Conservation (phyloP, 2,797 vertebrate species). For the Xenentodon cancila region DNA sequence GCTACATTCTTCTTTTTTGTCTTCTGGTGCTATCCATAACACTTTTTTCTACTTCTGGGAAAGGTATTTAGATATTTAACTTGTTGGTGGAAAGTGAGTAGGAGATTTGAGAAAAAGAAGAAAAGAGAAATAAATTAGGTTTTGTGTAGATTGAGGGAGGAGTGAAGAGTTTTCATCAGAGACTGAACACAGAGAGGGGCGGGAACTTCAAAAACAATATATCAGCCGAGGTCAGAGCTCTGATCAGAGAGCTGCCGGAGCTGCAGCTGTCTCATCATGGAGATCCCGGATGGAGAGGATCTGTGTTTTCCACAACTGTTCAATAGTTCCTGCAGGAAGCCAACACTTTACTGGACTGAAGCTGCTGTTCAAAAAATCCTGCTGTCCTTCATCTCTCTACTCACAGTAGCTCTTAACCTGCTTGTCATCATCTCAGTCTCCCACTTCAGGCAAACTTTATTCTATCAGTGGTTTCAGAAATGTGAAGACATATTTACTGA, state of each 20-base stretch:
- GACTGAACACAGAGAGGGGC: no score
- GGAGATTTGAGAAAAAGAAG: no score
- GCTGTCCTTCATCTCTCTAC: conserved; percentile 30
- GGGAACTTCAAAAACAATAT: not conserved
- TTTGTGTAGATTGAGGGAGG: no score
- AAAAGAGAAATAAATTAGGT: no score
- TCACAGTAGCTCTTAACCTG: conserved; percentile 72
- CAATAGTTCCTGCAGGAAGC: conserved; percentile 43
- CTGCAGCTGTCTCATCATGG: conserved; percentile 2
- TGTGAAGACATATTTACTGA: no score
- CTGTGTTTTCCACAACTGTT: conserved; percentile 39
- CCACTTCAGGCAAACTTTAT: conserved; percentile 60
- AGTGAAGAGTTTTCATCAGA: no score
- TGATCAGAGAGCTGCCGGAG: not conserved
- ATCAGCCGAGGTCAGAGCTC: not conserved
- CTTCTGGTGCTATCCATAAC: no score
- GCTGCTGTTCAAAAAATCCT: not conserved
- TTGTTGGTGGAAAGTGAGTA: no score
- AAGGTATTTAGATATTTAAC: no score
- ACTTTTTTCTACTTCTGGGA: no score
- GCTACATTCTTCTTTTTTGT: no score
- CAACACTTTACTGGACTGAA: not conserved
- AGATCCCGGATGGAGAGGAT: not conserved
- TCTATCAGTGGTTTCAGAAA: not conserved
- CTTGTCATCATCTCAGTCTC: conserved; percentile 75